Percentiles rank a stretch among this genome's conserved stretches.
Evolutionary conservation across 2,113 vertebrate species (phyloP).

Genomic region (Amia ocellicauda): DNA sequence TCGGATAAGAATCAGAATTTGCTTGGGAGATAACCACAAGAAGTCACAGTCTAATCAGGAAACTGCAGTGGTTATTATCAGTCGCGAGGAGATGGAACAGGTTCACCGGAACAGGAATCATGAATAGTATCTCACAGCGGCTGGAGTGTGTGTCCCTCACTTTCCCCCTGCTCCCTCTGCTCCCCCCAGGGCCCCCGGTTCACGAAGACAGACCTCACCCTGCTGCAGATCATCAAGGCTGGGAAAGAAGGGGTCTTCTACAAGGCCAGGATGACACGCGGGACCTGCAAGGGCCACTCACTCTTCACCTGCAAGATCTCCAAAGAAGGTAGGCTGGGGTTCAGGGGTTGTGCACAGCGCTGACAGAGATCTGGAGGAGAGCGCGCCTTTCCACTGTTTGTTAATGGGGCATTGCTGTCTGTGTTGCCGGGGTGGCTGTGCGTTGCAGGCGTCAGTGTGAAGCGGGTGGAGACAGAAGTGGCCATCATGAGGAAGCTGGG

Average conservation of each 20-base stretch:
- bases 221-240: slow-evolving; percentile 64
- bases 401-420: neutral
- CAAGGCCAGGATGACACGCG: slow-evolving; percentile 59
- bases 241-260: slow-evolving; percentile 67
- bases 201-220: slow-evolving; percentile 54
- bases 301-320: slow-evolving; percentile 67
- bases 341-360: slow-evolving; percentile 14
- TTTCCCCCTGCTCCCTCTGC: too few relatives aligned
- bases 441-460: slow-evolving; percentile 46
- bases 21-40: too few relatives aligned
- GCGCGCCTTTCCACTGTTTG: too few relatives aligned
- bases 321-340: slow-evolving; percentile 56
- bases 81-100: too few relatives aligned
- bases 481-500: slow-evolving; percentile 65
- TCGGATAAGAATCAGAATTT: too few relatives aligned
- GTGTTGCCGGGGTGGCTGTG: neutral
- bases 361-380: neutral
- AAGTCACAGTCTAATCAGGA: too few relatives aligned
- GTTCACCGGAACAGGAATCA: too few relatives aligned
- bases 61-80: too few relatives aligned
- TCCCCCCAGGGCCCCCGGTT: slow-evolving; percentile 46
- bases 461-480: slow-evolving; percentile 56
- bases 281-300: slow-evolving; percentile 62
- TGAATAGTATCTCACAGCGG: too few relatives aligned
- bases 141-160: too few relatives aligned